Conservation (phyloP, 2,797 vertebrate species). For the Parauchenoglanis punctatus region DNA sequence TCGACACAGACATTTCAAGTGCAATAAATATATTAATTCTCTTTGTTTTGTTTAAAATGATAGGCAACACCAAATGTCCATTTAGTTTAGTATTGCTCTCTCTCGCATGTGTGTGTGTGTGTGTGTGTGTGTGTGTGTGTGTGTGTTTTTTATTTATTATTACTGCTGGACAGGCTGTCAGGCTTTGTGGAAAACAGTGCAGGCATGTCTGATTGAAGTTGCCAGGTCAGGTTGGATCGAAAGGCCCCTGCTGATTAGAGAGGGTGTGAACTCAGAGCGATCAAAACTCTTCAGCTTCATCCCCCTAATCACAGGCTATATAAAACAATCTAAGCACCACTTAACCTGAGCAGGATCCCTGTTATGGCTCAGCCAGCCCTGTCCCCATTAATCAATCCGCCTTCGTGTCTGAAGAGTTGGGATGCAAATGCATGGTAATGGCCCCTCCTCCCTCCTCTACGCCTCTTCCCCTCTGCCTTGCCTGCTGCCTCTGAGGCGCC, state of each 20-base stretch:
- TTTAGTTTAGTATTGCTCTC: constrained; percentile 31
- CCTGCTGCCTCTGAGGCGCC: constrained; percentile 19
- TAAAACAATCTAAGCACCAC: constrained; percentile 83
- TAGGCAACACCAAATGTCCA: constrained; percentile 46
- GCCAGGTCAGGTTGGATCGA: constrained; percentile 73
- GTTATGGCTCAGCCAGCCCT: constrained; percentile 80
- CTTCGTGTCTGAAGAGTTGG: constrained; percentile 67
- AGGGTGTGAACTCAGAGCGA: constrained; percentile 71
- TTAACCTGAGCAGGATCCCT: constrained; percentile 78
- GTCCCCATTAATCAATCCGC: constrained; percentile 85
- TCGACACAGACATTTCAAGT: constrained; percentile 44
- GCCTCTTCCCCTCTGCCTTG: constrained; percentile 2
- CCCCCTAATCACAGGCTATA: constrained; percentile 77
- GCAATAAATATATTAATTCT: constrained; percentile 49
- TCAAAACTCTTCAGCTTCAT: constrained; percentile 75
- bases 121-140: too few species aligned
- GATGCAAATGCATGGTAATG: constrained; percentile 75
- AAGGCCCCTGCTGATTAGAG: constrained; percentile 72
- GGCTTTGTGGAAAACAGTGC: constrained; percentile 54
- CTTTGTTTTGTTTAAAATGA: constrained; percentile 40
- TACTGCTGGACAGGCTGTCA: constrained; percentile 60
- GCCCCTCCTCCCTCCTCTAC: constrained; percentile 68
- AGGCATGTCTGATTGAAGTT: constrained; percentile 74
- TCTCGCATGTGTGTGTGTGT: background rate
- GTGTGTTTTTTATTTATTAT: constrained; percentile 13